Evolutionary conservation across 2,113 vertebrate genomes (phyloP).

Genomic region (Tupaia tana): DNA sequence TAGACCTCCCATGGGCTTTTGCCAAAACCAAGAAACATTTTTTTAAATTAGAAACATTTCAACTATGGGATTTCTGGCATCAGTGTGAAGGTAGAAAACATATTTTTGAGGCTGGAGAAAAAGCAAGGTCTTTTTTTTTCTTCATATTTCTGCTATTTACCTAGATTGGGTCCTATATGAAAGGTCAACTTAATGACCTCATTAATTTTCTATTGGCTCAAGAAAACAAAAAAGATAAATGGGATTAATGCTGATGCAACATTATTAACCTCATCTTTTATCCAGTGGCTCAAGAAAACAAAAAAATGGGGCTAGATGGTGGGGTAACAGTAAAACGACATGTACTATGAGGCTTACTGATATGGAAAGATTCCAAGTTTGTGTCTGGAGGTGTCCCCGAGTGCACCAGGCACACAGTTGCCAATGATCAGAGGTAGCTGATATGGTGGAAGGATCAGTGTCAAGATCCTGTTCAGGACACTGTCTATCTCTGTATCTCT

Average conservation of each 20-base stretch:
- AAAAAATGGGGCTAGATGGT: not conserved
- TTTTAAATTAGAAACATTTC: slow-evolving; percentile 18
- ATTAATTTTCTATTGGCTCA: not conserved
- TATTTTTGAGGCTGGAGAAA: not conserved
- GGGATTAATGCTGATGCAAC: too few relatives aligned
- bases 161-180: not conserved
- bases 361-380: too few relatives aligned
- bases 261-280: too few relatives aligned
- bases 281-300: not conserved
- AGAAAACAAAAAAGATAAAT: not conserved
- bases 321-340: too few relatives aligned
- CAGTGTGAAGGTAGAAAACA: not conserved
- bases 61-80: not conserved
- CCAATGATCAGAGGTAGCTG: too few relatives aligned
- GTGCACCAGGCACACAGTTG: too few relatives aligned
- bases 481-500: too few relatives aligned
- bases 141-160: not conserved
- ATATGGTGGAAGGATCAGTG: too few relatives aligned
- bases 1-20: not conserved
- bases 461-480: too few relatives aligned
- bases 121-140: not conserved
- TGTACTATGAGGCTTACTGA: too few relatives aligned
- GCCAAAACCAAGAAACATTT: not conserved
- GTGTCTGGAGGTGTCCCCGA: too few relatives aligned
- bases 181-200: not conserved